Conservation (phyloP, 2,888 invertebrate species). For the Hetaerina titia region DNA sequence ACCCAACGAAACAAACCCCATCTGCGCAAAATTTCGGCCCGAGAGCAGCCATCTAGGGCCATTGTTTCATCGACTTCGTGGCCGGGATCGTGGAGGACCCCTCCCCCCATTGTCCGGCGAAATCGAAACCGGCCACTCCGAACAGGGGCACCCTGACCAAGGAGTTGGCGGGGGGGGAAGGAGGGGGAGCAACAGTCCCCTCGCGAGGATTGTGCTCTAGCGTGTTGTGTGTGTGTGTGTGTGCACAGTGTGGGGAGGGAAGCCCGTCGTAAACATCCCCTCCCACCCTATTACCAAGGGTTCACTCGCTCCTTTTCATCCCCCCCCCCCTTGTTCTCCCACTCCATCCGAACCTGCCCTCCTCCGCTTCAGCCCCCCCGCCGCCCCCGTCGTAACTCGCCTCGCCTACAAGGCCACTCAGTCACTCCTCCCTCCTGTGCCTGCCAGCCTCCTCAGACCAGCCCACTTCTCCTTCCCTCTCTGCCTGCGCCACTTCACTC, state of each 20-base stretch:
- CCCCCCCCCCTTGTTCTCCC: too few relatives aligned
- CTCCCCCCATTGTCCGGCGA: neutral
- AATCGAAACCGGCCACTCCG: neutral
- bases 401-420: conserved; percentile 3
- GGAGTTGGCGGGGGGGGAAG: neutral
- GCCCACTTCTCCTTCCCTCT: neutral
- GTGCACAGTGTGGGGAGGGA: too few relatives aligned
- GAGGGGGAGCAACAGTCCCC: neutral
- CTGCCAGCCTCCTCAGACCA: neutral
- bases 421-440: neutral
- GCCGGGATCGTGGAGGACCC: neutral
- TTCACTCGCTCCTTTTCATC: neutral
- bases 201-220: too few relatives aligned
- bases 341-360: neutral
- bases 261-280: neutral
- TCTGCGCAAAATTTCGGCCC: neutral
- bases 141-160: neutral
- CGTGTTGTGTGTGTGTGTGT: too few relatives aligned
- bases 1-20: neutral
- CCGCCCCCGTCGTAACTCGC: neutral
- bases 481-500: neutral
- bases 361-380: neutral
- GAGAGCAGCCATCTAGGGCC: conserved; percentile 10
- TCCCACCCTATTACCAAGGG: neutral
- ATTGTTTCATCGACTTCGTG: conserved; percentile 1